Evolutionary conservation across 2,113 vertebrate genomes (phyloP).

Genomic region (Labeo rohita): DNA sequence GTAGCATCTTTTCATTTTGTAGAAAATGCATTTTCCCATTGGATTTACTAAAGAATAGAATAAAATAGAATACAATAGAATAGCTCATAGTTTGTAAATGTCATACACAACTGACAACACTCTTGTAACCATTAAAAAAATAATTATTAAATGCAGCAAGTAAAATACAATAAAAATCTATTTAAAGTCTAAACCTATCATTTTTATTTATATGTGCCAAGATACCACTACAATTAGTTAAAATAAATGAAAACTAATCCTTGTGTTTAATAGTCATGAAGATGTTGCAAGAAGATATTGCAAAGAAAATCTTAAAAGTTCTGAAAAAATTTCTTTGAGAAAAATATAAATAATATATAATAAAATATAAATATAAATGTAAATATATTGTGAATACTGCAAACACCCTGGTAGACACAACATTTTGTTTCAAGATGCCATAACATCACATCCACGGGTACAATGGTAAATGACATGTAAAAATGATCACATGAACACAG

Average conservation of each 20-base stretch:
- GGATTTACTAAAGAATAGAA: background rate
- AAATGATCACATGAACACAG: background rate
- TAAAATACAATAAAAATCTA: no score
- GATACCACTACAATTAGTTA: no score
- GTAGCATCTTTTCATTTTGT: background rate
- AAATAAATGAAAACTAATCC: no score
- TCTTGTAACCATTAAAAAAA: no score
- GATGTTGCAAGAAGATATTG: background rate
- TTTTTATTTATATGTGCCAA: no score
- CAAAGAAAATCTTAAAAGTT: background rate
- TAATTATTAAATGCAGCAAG: no score
- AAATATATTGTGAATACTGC: background rate
- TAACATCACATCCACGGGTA: background rate
- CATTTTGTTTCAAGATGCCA: background rate
- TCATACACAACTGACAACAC: no score
- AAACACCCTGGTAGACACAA: background rate
- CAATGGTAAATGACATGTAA: conserved; percentile 19
- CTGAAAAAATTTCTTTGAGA: background rate
- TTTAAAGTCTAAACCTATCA: no score
- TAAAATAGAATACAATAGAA: background rate
- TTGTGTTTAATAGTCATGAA: background rate
- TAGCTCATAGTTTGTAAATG: background rate
- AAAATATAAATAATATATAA: background rate
- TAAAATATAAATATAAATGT: background rate
- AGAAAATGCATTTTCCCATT: background rate